Evolutionary conservation across 2,113 vertebrate genomes (phyloP), one percentile per base, ranked within the genome.

Genomic region (Equus przewalskii): DNA sequence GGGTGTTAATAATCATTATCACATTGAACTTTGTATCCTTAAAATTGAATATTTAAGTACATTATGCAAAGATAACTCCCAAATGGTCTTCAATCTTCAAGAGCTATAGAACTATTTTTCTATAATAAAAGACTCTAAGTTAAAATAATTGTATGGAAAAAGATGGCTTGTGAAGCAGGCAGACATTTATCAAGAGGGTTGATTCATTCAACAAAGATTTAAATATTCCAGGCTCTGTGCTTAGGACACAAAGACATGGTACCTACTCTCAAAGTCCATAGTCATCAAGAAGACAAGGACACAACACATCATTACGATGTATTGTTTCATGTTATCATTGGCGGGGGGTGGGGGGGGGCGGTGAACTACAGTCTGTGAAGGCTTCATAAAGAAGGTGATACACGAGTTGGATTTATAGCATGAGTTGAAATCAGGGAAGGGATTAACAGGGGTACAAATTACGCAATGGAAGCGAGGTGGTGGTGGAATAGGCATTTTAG

Each of bases 11-110:
- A 86, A 95, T 64, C 70, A 83, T 91, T n/a, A 49, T 56, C 78
- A 75, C 36, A 33, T 58, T 94, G 73, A 95, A 67, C 95, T 79
- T 54, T 76, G 65, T 9, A 78, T 26, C 69, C 54, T 96, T 90
- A 95, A 93, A 92, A 81, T 21, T 24, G 36, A 96, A 73, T 83
- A 12, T 65, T 70, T 41, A 87, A 73, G 12, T 9, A 36, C 22
- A 69, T 76, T 75, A 72, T 16, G 3, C 22, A 88, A 94, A 87
- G 96, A 46, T 83, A 96, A 87, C 21, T 75, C 28, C 19, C 30
- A 94, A 73, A 64, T 56, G 22, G 24, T 56, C 58, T 79, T 96
- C 33, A 36, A 1, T 73, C 69, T 92, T 82, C 11, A 13, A 94
- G 69, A 80, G 21, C 58, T 44, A 81, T 3, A 60, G 24, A 95